Conservation (phyloP, 1,140 invertebrate genomes). For the Drosophila nikananu region DNA sequence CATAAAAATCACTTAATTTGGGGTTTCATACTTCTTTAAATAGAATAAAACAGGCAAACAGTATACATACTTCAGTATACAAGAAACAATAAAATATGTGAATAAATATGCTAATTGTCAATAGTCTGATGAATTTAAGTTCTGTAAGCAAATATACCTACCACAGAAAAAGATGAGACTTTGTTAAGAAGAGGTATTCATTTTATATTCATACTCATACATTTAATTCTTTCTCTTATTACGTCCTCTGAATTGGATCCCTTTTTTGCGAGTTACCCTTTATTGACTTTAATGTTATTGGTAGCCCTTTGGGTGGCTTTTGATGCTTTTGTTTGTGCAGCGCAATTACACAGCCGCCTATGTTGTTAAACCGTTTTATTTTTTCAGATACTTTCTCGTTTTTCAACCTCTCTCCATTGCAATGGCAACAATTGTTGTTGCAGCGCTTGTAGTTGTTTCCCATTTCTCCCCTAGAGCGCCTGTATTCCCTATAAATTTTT, state of each 20-base stretch:
- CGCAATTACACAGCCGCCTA: conserved; percentile 60
- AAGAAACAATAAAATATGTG: too few species aligned
- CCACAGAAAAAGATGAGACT: neutral
- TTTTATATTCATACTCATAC: neutral
- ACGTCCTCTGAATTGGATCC: neutral
- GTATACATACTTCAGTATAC: too few species aligned
- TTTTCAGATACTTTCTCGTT: conserved; percentile 38
- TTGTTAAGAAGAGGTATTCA: neutral
- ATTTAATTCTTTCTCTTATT: neutral
- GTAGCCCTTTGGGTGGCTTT: conserved; percentile 6
- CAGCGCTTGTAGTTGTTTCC: conserved; percentile 20
- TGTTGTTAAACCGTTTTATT: conserved; percentile 39
- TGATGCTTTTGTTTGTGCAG: conserved; percentile 30
- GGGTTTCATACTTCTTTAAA: too few species aligned
- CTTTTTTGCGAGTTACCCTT: conserved; percentile 27
- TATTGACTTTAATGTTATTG: conserved; percentile 53
- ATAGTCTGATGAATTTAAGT: neutral
- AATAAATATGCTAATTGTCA: too few species aligned
- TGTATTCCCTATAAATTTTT: conserved; percentile 82
- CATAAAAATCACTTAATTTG: too few species aligned
- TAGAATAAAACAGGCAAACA: too few species aligned
- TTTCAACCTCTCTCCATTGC: conserved; percentile 55
- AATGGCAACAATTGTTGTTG: conserved; percentile 50
- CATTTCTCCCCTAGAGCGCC: conserved; percentile 58
- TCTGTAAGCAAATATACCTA: neutral